Percentiles rank a stretch among this genome's conserved stretches.
Conservation (phyloP, 2,888 invertebrate genomes). For the Pyrocoelia pectoralis region DNA sequence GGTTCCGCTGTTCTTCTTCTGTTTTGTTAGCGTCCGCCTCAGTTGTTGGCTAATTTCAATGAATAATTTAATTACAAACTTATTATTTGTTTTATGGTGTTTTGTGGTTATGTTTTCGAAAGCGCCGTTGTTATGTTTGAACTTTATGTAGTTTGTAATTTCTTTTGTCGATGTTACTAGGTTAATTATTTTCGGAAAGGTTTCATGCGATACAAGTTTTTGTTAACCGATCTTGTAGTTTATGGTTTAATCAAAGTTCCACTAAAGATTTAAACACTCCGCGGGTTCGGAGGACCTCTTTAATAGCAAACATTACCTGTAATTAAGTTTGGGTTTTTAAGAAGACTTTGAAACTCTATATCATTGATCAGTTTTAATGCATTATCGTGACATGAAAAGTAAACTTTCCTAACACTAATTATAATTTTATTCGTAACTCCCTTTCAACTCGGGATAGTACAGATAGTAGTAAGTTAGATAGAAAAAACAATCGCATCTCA, state of each 20-base stretch:
- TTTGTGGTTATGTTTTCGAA: constrained; percentile 24
- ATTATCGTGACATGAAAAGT: background rate
- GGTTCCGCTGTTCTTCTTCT: constrained; percentile 37
- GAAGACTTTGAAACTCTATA: background rate
- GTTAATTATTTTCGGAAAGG: constrained; percentile 20
- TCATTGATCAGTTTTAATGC: background rate
- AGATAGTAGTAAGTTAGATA: too few species aligned
- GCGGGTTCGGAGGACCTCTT: constrained; percentile 6
- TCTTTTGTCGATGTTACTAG: background rate
- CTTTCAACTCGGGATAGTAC: too few species aligned
- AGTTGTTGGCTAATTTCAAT: constrained; percentile 42
- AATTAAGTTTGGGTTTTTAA: constrained; percentile 23
- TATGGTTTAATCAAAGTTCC: constrained; percentile 31
- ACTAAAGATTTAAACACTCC: constrained; percentile 25
- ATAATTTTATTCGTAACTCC: background rate
- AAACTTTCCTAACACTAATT: background rate
- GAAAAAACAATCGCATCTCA: too few species aligned
- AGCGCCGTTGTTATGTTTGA: constrained; percentile 11
- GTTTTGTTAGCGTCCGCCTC: constrained; percentile 34
- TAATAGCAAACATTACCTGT: constrained; percentile 19
- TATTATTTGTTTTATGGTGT: constrained; percentile 43
- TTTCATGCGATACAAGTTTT: constrained; percentile 22
- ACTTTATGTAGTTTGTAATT: constrained; percentile 1
- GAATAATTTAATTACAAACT: constrained; percentile 45
- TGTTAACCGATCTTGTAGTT: constrained; percentile 29